Evolutionary conservation across 2,797 vertebrate species (phyloP), one percentile per base, ranked within the genome.

Genomic region (Hydrolagus colliei): DNA sequence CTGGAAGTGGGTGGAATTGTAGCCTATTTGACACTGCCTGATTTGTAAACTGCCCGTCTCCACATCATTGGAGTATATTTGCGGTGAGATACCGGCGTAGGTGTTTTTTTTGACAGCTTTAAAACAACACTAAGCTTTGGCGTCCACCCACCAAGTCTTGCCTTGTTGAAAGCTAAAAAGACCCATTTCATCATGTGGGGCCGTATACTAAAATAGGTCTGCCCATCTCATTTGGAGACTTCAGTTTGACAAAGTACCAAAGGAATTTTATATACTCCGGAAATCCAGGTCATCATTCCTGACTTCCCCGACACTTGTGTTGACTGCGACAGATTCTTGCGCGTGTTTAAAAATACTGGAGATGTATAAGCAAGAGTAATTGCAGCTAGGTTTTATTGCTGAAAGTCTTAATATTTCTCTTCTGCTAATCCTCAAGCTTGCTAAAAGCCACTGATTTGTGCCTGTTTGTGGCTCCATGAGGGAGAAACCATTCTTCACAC

Each of bases 61-160:
- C 8, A 18, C 13, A 65, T 80, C 62, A 67, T 82, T 82, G 67
- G 63, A 32, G n/a, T 27, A 82, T 63, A 80, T 82, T 68, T 32
- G 67, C 65, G 62, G 77, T 67, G 63, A 32, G 27, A 82, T 65
- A 18, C n/a, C 22, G 76, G 62, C n/a, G 61, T 63, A 82, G 62
- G 22, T 63, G 32, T 82, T 65, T 63, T 63, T 82, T 79, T 35
- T 82, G 78, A 82, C 78, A 68, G 63, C 1, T 82, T 22, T 82
- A 82, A 82, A 80, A 27, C 65, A 80, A 80, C 59, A 14, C 13
- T 63, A 65, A 32, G 12, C 77, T 80, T 65, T 80, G 14, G 61
- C 2, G 77, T 65, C 77, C 65, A 62, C 9, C 13, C 32, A 16
- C 12, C 41, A 65, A 73, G 32, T 13, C 62, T 32, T 9, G 27